phyloP scores from a whole-genome alignment of 2,113 vertebrate genomes.

The Galemys pyrenaicus region DNA sequence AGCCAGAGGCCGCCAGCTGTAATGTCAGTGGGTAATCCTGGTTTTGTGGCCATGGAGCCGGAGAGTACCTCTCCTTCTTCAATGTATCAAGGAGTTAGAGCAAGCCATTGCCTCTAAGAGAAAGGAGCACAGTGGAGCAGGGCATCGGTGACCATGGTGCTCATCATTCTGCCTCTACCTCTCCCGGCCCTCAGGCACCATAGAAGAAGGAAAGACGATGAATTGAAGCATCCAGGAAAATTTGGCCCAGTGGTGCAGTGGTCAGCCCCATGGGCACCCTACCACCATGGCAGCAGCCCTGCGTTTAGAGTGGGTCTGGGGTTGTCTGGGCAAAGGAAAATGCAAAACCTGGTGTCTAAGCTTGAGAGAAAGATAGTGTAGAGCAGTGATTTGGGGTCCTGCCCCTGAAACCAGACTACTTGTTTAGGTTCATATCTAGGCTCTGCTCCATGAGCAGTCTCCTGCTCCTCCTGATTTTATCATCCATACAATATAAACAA shows the following conservation, averaged over 20 bases:
- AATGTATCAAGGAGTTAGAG: slow-evolving; percentile 57
- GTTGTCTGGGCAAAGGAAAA: background rate
- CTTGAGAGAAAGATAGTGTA: background rate
- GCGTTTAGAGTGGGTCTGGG: background rate
- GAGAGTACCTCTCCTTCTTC: background rate
- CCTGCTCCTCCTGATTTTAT: background rate
- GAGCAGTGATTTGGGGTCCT: background rate
- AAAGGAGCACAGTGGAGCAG: background rate
- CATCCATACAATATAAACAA: background rate
- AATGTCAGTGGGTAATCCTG: slow-evolving; percentile 70
- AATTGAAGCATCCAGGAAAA: background rate
- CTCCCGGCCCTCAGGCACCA: fast-evolving
- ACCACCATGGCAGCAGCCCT: too few relatives aligned
- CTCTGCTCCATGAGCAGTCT: background rate
- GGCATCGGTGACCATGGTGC: background rate
- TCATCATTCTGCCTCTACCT: background rate
- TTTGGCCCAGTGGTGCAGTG: fast-evolving
- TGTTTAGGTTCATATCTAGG: background rate
- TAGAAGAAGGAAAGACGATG: too few relatives aligned
- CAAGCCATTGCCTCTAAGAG: slow-evolving; percentile 34
- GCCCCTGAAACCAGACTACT: too few relatives aligned
- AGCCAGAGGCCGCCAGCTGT: slow-evolving; percentile 60
- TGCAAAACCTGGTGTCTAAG: background rate
- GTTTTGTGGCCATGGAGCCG: slow-evolving; percentile 32
- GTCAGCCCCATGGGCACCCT: background rate